A percentile compares a stretch with the other conserved stretches of the same genome.
These are phyloP conservation scores for Archips crataeganus DNA, from an alignment of 2,888 invertebrate genomes.

Conservation along the genomic window DNA sequence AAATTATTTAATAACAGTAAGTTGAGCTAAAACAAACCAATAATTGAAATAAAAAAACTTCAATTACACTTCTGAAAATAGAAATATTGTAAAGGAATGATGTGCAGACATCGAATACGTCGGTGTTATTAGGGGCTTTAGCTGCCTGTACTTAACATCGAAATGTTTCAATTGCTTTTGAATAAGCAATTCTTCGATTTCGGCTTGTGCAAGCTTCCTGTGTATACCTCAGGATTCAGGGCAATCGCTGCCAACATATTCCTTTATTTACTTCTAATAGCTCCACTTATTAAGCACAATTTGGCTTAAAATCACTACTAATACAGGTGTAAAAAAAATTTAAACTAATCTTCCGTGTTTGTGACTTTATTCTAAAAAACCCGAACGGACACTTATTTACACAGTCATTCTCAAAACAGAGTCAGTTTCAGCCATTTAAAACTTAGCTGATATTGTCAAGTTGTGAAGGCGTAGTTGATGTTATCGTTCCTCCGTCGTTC, in stretches of 20 bases:
- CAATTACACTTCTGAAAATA: constrained; percentile 1
- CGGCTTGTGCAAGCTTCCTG: neutral
- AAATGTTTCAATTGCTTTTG: constrained; percentile 10
- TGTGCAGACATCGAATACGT: neutral
- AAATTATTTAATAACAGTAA: constrained; percentile 2
- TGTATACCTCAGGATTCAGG: neutral
- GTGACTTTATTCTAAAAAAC: neutral
- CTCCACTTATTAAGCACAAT: constrained; percentile 12
- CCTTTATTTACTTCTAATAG: neutral
- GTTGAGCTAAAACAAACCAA: neutral
- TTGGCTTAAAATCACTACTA: constrained; percentile 2
- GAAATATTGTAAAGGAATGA: neutral
- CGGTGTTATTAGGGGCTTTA: neutral
- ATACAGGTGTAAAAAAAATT: neutral
- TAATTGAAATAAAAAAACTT: neutral
- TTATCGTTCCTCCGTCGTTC: constrained; percentile 52
- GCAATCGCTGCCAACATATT: neutral
- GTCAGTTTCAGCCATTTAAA: neutral
- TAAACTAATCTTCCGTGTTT: neutral
- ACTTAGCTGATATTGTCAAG: constrained; percentile 9
- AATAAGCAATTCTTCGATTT: constrained; percentile 15
- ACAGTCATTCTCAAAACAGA: neutral
- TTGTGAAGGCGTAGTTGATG: neutral
- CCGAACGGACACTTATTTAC: neutral
- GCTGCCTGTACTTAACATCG: neutral